A percentile compares a stretch with the other conserved stretches of the same genome.
phyloP scores from a whole-genome alignment of 1,140 invertebrate species.

The Drosophila sp. region DNA sequence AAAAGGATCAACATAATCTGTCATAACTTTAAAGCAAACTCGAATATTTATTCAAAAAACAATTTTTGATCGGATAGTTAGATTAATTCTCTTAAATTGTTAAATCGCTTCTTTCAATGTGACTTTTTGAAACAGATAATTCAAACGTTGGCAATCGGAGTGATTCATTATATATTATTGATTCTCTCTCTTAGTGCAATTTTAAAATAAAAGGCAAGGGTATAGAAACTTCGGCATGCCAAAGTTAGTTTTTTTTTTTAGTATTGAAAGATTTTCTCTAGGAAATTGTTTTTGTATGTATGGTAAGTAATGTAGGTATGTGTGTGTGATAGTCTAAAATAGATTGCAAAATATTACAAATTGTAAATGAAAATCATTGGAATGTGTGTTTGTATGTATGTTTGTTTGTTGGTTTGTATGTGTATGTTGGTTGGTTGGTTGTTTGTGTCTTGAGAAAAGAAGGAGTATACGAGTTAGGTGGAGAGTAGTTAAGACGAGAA shows the following conservation, averaged over 20 bases:
- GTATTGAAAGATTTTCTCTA: not conserved
- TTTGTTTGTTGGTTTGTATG: conserved; percentile 10
- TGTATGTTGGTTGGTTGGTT: conserved; percentile 3
- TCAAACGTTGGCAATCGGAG: no score
- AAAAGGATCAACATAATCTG: no score
- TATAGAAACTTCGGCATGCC: conserved; percentile 1
- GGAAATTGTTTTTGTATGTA: conserved; percentile 29
- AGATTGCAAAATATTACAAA: conserved; percentile 78
- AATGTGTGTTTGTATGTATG: conserved; percentile 3
- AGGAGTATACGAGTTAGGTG: conserved; percentile 1
- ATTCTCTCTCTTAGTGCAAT: no score
- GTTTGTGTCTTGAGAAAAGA: conserved; percentile 15
- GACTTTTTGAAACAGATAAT: no score
- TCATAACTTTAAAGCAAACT: no score
- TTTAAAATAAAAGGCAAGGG: not conserved
- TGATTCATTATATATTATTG: no score
- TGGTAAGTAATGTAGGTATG: conserved; percentile 28
- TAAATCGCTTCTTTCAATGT: no score
- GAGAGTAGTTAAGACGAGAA: conserved; percentile 12
- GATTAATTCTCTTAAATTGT: no score
- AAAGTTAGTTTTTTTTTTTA: not conserved
- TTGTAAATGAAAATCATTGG: conserved; percentile 52
- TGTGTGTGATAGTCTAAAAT: conserved; percentile 49
- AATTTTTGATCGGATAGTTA: no score
- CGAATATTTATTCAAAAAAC: no score